Conservation (phyloP, 2,113 vertebrate genomes). For the Chlorodrepanis virens region DNA sequence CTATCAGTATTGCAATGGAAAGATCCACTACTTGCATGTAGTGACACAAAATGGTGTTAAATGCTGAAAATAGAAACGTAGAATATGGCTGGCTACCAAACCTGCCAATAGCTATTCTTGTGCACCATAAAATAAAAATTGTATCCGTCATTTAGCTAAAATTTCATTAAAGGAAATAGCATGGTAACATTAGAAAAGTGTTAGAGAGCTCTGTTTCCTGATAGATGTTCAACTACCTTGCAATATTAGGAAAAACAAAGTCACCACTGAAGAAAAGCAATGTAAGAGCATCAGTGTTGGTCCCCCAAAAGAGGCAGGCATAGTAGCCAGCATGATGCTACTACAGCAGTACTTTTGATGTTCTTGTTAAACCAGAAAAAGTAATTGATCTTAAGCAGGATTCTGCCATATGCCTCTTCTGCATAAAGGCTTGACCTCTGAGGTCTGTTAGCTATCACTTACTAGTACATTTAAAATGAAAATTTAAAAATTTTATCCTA, state of each 20-base stretch:
- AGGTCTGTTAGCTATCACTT: background rate
- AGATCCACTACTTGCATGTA: background rate
- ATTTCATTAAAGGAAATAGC: background rate
- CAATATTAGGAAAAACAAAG: background rate
- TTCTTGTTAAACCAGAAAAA: background rate
- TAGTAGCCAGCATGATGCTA: background rate
- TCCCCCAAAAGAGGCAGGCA: background rate
- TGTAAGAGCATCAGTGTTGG: accelerated
- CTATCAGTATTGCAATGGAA: background rate
- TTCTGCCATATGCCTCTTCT: background rate
- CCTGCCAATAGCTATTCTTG: background rate
- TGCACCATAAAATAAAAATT: background rate
- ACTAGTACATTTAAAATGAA: background rate
- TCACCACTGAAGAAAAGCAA: background rate
- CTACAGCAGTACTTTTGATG: background rate
- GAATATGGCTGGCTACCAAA: background rate
- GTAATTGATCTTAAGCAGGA: background rate
- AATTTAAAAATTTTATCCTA: background rate
- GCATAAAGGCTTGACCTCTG: background rate
- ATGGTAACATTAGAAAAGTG: background rate
- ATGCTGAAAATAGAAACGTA: background rate
- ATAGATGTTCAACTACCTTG: background rate
- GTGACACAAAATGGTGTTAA: background rate
- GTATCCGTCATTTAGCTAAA: background rate
- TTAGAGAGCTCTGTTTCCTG: background rate